Percentiles rank a stretch among this genome's conserved stretches.
phyloP scores from a whole-genome alignment of 2,113 vertebrate genomes.

The Himantopus leucocephalus region DNA sequence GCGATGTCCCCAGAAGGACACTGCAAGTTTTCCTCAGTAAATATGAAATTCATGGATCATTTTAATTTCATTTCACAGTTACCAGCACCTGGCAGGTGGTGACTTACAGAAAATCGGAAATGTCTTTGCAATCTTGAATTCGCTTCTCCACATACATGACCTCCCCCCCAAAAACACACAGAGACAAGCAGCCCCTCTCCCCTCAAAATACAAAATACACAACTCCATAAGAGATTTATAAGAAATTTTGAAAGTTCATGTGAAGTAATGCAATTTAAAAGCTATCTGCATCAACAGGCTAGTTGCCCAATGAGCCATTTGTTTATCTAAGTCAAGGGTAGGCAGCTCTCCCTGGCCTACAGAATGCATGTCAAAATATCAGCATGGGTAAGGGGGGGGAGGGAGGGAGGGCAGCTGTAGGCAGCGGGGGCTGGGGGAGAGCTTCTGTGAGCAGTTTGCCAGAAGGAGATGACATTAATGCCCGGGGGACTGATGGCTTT shows the following conservation, averaged over 20 bases:
- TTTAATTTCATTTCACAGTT: neutral
- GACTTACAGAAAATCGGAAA: neutral
- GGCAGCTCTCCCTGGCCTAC: neutral
- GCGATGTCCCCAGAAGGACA: neutral
- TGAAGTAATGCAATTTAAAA: neutral
- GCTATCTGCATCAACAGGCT: neutral
- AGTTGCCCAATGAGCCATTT: neutral
- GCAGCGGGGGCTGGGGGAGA: neutral
- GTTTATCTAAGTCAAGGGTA: neutral
- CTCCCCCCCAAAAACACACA: neutral
- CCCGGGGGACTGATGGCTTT: neutral
- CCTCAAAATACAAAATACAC: neutral
- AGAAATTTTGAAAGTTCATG: neutral
- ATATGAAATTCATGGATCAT: neutral
- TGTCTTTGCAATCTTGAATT: neutral
- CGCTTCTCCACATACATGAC: neutral
- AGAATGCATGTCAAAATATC: neutral
- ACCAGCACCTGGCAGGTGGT: neutral
- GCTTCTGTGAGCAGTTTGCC: neutral
- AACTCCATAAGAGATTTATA: neutral
- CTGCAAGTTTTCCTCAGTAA: neutral
- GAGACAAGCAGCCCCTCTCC: neutral
- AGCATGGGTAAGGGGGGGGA: neutral
- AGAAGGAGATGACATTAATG: neutral
- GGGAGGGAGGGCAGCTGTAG: neutral